Conservation (phyloP, 2,888 invertebrate species). For the Tetrapedia diversipes region DNA sequence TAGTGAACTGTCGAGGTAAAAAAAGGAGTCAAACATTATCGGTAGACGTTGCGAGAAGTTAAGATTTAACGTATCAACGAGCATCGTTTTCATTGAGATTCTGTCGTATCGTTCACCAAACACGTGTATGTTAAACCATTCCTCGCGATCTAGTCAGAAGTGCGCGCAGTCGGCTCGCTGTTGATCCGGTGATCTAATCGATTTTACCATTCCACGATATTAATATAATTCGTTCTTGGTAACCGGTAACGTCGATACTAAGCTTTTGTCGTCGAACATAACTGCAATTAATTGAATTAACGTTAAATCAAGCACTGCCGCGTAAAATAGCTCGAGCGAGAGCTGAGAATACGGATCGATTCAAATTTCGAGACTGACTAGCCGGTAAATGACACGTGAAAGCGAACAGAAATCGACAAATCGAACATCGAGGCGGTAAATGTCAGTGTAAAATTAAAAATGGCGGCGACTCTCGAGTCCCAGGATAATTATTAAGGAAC, state of each 20-base stretch:
- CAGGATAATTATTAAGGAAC: slow-evolving; percentile 67
- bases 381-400: slow-evolving; percentile 1
- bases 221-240: slow-evolving; percentile 20
- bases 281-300: background rate
- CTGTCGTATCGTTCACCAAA: slow-evolving; percentile 21
- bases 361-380: background rate
- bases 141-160: slow-evolving; percentile 39
- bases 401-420: slow-evolving; percentile 26
- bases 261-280: background rate
- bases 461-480: slow-evolving; percentile 71
- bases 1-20: background rate
- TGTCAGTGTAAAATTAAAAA: slow-evolving; percentile 63
- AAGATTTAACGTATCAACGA: background rate
- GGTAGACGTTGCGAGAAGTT: background rate
- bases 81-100: slow-evolving; percentile 1
- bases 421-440: slow-evolving; percentile 28
- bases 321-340: too few relatives aligned
- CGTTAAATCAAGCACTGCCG: background rate
- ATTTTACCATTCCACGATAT: slow-evolving; percentile 8
- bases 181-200: slow-evolving; percentile 34
- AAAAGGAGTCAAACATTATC: background rate
- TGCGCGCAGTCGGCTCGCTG: slow-evolving; percentile 16
- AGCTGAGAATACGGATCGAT: slow-evolving; percentile 16
- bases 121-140: slow-evolving; percentile 55
- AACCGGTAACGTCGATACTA: background rate